Base-by-base conservation (phyloP, 2,797 vertebrate genomes). In the Ambastaia sidthimunki region DNA sequence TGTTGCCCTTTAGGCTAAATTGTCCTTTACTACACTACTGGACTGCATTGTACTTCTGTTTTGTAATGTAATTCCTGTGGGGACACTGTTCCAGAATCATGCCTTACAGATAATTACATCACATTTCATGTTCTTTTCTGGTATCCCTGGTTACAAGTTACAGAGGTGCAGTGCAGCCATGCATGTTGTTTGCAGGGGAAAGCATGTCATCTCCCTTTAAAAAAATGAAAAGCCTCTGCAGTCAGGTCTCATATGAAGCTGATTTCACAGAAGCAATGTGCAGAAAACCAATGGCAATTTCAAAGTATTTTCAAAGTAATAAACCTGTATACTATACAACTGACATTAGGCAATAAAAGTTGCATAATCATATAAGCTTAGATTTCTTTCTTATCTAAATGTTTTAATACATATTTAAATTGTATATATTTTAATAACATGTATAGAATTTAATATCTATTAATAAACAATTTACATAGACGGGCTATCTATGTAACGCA, bases 391-490 rank as follows among this genome's bases (percentile, higher is more conserved):
- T 44, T 90, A 82, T 87, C 78, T 86, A 83, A 88, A 85, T 67
- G 80, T 63, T 59, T 55, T 78, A 71, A 73, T 71, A 76, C 48
- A 62, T 47, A 50, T 57, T 60, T 59, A 60, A 48, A 71, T 75
- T 25, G 37, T 74, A 75, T 84, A 74, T 80, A 67, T 74, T 41
- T 75, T 67, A 66, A 28, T 28, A 28, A 28, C 28, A 28, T 28
- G 28, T 28, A 28, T 28, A 28, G 28, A 28, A 74, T 88, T 84
- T 80, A 76, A 87, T 44, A 21, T 82, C 62, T 86, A 89, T 87
- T 87, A 82, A 89, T 87, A 89, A 88, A 87, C 84, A 69, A 92
- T 93, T 89, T 92, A 92, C 91, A 93, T 84, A 88, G 85, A 87
- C 90, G 88, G 84, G 86, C 79, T 85, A 85, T 83, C 71, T 83